phyloP scores from a whole-genome alignment of 2,113 vertebrate genomes.

The Mus spicilegus region DNA sequence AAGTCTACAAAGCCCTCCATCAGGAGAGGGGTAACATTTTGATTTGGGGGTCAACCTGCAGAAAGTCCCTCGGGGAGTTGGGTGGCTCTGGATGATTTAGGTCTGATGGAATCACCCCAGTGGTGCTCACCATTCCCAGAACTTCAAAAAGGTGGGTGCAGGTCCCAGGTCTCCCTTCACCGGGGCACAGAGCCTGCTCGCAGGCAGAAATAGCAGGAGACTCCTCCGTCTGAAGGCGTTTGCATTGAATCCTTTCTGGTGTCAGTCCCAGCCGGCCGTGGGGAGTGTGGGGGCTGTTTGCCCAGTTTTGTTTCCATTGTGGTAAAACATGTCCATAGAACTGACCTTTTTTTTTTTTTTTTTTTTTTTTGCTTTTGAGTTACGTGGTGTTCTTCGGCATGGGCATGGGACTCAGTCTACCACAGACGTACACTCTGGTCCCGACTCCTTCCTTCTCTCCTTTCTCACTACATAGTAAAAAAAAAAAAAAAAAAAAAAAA shows the following conservation, averaged over 20 bases:
- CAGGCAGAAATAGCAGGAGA: neutral
- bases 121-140: rapidly evolving
- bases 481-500: neutral
- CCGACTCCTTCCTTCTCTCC: neutral
- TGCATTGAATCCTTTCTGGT: neutral
- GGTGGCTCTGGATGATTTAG: neutral
- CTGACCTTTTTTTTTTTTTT: neutral
- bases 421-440: neutral
- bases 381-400: neutral
- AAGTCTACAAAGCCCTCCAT: neutral
- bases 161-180: neutral
- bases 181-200: neutral
- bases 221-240: neutral
- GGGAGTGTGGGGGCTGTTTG: rapidly evolving
- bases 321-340: neutral
- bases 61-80: neutral
- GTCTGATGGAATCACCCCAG: no score
- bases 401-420: neutral
- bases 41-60: rapidly evolving
- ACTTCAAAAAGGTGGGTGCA: neutral
- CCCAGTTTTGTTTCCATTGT: neutral
- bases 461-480: neutral
- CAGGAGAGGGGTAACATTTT: neutral
- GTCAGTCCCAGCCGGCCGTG: neutral
- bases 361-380: neutral